phyloP scores from a whole-genome alignment of 1,140 invertebrate genomes.

The Aphaenogaster ashmeadi region DNA sequence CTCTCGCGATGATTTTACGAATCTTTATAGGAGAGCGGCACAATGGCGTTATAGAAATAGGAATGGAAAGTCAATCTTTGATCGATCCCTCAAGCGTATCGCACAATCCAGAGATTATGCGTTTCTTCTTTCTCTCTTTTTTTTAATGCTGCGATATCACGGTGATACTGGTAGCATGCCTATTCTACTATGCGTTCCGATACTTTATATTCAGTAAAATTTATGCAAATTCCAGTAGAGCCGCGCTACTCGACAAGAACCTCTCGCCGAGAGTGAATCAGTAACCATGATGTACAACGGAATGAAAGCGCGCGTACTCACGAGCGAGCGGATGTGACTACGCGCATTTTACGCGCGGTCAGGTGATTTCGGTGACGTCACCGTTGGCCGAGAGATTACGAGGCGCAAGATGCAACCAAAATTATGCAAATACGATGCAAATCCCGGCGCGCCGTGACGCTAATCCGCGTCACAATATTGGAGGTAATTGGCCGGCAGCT shows the following conservation, averaged over 20 bases:
- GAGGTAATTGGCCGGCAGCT: conserved; percentile 85
- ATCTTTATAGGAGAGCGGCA: neutral
- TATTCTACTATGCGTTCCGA: neutral
- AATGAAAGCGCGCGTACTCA: conserved; percentile 25
- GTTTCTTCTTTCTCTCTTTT: neutral
- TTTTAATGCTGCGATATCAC: neutral
- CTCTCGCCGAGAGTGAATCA: conserved; percentile 36
- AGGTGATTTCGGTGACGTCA: conserved; percentile 77
- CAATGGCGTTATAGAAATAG: neutral
- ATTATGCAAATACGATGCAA: conserved; percentile 87
- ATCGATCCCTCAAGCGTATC: neutral
- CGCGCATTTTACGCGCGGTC: conserved; percentile 55
- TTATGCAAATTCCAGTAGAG: conserved; percentile 30
- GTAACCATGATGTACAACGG: neutral
- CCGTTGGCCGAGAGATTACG: conserved; percentile 78
- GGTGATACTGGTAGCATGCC: neutral
- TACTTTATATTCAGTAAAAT: conserved; percentile 40
- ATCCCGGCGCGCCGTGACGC: conserved; percentile 83
- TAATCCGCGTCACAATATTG: conserved; percentile 87
- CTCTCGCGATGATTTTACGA: conserved; percentile 35
- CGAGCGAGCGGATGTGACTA: conserved; percentile 18
- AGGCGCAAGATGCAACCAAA: conserved; percentile 83
- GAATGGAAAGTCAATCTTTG: neutral
- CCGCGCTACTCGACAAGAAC: conserved; percentile 8
- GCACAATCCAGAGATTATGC: neutral